Evolutionary conservation across 30 jellyfish, hydroid and myxozoan genomes (phyloP).

Genomic region (Phacellophora camtschatica): DNA sequence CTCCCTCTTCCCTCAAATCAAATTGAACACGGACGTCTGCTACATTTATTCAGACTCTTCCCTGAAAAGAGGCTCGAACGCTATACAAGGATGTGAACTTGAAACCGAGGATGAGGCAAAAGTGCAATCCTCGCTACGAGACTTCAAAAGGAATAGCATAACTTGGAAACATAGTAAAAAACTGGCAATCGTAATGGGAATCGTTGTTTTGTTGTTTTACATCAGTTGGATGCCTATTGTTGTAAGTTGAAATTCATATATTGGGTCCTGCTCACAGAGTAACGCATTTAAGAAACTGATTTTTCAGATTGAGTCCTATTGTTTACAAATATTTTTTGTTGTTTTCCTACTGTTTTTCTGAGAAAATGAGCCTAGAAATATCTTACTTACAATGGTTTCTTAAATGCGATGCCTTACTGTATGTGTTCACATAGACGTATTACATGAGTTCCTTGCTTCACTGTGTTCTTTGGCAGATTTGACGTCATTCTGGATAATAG

Average conservation of each 20-base stretch:
- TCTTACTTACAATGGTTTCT: no score
- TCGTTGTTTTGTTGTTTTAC: conserved; percentile 60
- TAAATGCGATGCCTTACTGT: no score
- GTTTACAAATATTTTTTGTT: no score
- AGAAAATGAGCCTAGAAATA: no score
- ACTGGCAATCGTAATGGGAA: conserved; percentile 73
- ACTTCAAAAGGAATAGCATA: conserved; percentile 37
- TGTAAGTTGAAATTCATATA: conserved; percentile 5
- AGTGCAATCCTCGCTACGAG: conserved; percentile 28
- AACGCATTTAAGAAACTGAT: background rate
- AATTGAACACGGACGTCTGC: background rate
- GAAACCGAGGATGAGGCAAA: conserved; percentile 47
- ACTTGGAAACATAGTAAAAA: conserved; percentile 67
- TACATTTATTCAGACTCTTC: background rate
- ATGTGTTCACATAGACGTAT: no score
- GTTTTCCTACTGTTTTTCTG: no score
- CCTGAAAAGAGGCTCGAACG: conserved; percentile 37
- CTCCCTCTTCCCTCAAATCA: background rate
- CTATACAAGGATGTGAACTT: background rate
- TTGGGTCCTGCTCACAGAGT: background rate
- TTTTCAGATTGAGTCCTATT: no score
- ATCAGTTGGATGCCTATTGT: conserved; percentile 85
- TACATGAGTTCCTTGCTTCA: no score
- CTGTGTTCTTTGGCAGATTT: no score
- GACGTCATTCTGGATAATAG: no score